These are phyloP conservation scores for Euura lappo DNA, from an alignment of 1,140 invertebrate genomes.

Conservation along the genomic window DNA sequence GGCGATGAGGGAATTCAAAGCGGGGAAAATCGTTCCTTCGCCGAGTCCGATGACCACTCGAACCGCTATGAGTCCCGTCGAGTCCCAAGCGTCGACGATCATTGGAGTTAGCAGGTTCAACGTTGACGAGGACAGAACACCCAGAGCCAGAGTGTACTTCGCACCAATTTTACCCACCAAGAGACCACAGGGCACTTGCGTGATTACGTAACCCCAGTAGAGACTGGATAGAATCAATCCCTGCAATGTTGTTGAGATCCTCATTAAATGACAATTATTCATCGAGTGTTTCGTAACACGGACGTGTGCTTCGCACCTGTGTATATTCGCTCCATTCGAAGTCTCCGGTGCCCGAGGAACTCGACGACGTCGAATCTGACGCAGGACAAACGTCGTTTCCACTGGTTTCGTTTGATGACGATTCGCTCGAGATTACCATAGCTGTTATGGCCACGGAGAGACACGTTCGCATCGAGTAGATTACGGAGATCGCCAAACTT, in stretches of 20 bases:
- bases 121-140: constrained; percentile 57
- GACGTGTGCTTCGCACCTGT: constrained; percentile 45
- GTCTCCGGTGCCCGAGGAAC: constrained; percentile 48
- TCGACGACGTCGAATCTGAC: constrained; percentile 43
- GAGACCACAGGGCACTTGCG: constrained; percentile 54
- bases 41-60: constrained; percentile 71
- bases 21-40: constrained; percentile 66
- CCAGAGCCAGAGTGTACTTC: constrained; percentile 60
- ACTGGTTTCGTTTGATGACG: constrained; percentile 32
- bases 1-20: constrained; percentile 62
- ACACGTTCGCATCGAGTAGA: constrained; percentile 86
- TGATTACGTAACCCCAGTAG: constrained; percentile 59
- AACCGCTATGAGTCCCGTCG: constrained; percentile 66
- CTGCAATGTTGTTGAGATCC: constrained; percentile 41
- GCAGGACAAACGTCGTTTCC: constrained; percentile 29
- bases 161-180: constrained; percentile 62
- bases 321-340: constrained; percentile 53
- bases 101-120: constrained; percentile 53
- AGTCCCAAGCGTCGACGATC: constrained; percentile 51
- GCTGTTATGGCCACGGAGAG: constrained; percentile 88
- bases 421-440: constrained; percentile 66
- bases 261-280: constrained; percentile 35
- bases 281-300: constrained; percentile 18
- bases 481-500: constrained; percentile 78
- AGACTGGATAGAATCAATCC: constrained; percentile 35